Conservation (phyloP, 1,140 invertebrate species). For the Ephestia elutella region DNA sequence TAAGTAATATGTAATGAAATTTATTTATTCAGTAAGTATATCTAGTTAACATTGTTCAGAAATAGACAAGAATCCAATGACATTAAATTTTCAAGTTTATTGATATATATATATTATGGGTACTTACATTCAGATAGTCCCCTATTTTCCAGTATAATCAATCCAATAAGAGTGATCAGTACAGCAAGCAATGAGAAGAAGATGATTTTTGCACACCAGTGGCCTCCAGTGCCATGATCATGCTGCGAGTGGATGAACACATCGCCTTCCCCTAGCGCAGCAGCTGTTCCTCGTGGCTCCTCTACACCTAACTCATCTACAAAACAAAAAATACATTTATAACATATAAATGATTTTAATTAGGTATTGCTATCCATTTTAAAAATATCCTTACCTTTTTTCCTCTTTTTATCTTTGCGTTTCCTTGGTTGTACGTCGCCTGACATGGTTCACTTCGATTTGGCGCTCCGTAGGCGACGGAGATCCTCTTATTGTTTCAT, state of each 20-base stretch:
- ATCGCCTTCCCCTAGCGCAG: conserved; percentile 74
- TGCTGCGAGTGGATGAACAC: conserved; percentile 84
- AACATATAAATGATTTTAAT: neutral
- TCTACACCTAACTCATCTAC: conserved; percentile 59
- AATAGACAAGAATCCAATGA: neutral
- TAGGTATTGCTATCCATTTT: neutral
- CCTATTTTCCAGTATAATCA: conserved; percentile 86
- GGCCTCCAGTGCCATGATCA: conserved; percentile 83
- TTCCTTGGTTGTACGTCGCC: conserved; percentile 83
- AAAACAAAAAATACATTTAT: conserved; percentile 18
- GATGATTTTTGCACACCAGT: conserved; percentile 87
- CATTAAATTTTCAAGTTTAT: neutral
- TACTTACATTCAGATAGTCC: conserved; percentile 84
- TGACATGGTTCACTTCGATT: conserved; percentile 76
- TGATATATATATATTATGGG: neutral
- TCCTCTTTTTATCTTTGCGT: conserved; percentile 81
- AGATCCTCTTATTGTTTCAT: conserved; percentile 63
- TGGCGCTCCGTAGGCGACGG: conserved; percentile 60
- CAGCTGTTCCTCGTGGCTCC: conserved; percentile 55
- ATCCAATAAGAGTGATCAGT: conserved; percentile 80
- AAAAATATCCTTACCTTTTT: conserved; percentile 77
- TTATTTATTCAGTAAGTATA: neutral
- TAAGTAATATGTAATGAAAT: neutral
- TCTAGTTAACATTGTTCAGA: too few species aligned
- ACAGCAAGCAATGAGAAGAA: conserved; percentile 84